Evolutionary conservation across 2,113 vertebrate genomes (phyloP).

Genomic region (Heterotilapia buettikoferi): DNA sequence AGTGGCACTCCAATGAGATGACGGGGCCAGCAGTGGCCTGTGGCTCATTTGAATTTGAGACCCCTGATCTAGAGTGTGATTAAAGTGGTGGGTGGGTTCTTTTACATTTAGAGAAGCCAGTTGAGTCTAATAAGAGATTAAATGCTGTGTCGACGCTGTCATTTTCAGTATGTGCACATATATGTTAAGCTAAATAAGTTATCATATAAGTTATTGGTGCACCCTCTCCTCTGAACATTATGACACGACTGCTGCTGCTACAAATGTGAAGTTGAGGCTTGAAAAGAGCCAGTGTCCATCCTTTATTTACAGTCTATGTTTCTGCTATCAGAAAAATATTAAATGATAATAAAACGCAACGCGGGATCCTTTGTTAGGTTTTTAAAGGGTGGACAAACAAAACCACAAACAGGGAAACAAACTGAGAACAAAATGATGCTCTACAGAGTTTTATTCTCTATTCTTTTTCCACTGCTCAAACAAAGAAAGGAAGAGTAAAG

Average conservation of each 20-base stretch:
- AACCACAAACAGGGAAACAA: neutral
- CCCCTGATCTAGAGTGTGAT: neutral
- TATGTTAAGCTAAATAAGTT: neutral
- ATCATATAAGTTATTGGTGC: neutral
- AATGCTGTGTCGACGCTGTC: rapidly evolving
- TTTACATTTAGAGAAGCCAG: neutral
- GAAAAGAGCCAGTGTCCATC: rapidly evolving
- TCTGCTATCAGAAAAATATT: neutral
- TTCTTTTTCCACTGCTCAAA: neutral
- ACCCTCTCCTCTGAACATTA: neutral
- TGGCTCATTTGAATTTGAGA: neutral
- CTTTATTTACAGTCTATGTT: neutral
- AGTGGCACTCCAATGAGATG: neutral
- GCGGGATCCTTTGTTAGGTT: neutral
- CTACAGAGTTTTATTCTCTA: neutral
- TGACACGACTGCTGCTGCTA: neutral
- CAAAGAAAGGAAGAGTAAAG: neutral
- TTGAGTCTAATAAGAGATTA: neutral
- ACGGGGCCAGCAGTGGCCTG: neutral
- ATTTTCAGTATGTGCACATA: rapidly evolving
- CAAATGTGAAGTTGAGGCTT: neutral
- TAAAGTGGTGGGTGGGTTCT: neutral
- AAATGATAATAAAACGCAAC: neutral
- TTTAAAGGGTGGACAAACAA: neutral
- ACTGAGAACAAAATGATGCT: neutral